Base-by-base conservation (phyloP, 2,888 invertebrate species). In the Diplazon laetatorius region DNA sequence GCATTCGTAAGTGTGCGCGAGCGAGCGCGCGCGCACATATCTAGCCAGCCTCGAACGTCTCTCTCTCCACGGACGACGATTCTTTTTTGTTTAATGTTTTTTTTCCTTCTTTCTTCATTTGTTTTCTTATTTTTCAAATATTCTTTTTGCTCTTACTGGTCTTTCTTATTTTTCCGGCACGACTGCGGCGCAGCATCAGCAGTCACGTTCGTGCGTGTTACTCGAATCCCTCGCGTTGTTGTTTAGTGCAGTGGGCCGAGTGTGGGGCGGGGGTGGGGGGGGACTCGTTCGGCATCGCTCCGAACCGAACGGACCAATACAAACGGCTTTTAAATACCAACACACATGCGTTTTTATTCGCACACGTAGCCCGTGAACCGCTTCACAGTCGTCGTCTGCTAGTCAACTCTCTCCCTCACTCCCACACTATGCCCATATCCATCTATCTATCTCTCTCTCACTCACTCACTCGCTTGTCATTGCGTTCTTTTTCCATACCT, bases 231-330 rank as follows among this genome's bases (percentile, higher is more conserved):
- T 25, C 55, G 52, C 55, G 10, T 52, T 66, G 20, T 39, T 42
- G 14, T 52, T 66, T 52, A 14, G 66, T 66, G 52, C 16, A 52
- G 39, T 25, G 66, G 30, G 12, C 37, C 44, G 39, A n/a, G n/a
- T n/a, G n/a, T n/a, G n/a, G n/a, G n/a, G n/a, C n/a, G n/a, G n/a
- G n/a, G n/a, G n/a, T n/a, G n/a, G n/a, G n/a, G n/a, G n/a, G n/a
- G 25, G 39, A 59, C 70, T 70, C 60, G 70, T 60, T 66, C 66
- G 62, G 44, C 25, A n/a, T 37, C 37, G 55, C 71, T 55, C 55
- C 46, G 71, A 52, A 30, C 30, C 59, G 30, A 42, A 52, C n/a
- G n/a, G 48, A 69, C 63, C 55, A 46, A 72, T 72, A 63, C 62
- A 30, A 22, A 25, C 59, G 20, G 42, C 55, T 52, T 52, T 37